These are phyloP conservation scores for Temnopleurus reevesii DNA, from an alignment of 53 echinoderm and acorn worm species.

Conservation along the genomic window DNA sequence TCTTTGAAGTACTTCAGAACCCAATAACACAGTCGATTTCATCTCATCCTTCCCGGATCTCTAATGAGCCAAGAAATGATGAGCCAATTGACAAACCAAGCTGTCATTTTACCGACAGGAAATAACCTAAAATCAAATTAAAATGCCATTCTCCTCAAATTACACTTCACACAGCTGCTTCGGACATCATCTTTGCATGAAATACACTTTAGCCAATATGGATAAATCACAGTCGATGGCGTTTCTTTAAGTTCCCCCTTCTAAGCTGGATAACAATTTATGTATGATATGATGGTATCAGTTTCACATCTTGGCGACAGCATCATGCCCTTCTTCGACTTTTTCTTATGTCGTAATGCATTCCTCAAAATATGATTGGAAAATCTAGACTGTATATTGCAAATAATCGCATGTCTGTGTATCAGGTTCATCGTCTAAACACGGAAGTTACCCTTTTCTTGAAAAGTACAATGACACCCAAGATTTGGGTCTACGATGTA, in stretches of 20 bases:
- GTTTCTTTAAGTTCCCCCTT: background rate
- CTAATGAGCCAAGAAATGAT: conserved; percentile 57
- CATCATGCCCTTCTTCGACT: background rate
- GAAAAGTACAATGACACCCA: no score
- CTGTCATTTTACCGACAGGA: conserved; percentile 54
- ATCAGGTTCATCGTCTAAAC: no score
- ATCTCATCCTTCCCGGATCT: background rate
- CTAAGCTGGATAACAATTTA: conserved; percentile 1
- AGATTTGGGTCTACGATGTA: no score
- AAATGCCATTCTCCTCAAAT: conserved; percentile 48
- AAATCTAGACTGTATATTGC: no score
- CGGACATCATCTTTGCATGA: conserved; percentile 17
- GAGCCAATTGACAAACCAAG: conserved; percentile 47
- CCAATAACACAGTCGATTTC: conserved; percentile 42
- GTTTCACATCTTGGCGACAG: background rate
- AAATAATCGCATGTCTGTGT: no score
- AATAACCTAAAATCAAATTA: conserved; percentile 47
- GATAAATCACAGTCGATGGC: conserved; percentile 17
- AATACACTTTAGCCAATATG: conserved; percentile 19
- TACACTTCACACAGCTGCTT: conserved; percentile 47
- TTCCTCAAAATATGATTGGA: no score
- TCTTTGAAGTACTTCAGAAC: conserved; percentile 25
- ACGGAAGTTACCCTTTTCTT: no score
- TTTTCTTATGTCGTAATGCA: no score
- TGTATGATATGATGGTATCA: background rate